Base-by-base conservation (phyloP, 2,113 vertebrate genomes). In the Capreolus pygargus region DNA sequence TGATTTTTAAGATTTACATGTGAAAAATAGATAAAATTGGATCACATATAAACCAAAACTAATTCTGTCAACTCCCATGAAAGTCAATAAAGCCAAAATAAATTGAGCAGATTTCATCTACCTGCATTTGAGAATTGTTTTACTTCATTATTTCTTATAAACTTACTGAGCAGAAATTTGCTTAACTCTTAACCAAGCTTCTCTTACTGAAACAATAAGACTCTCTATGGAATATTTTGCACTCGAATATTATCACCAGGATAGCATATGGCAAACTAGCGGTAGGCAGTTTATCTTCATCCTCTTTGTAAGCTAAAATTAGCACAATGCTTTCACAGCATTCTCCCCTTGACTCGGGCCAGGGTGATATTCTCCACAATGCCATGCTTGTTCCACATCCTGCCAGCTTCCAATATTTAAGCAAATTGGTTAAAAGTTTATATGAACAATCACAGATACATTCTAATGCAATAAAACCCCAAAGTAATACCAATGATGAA, bases 291-390 rank as follows among this genome's bases (percentile, higher is more conserved):
- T 99, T 99, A 99, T 99, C 99, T 99, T 99, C 99, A 99, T 99
- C 99, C 99, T 99, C 99, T 99, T 99, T 99, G 99, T 98, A 99
- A 99, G 99, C 99, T 99, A 99, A 99, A 99, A 99, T 99, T 99
- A 99, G 99, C 99, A 99, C 99, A 99, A 99, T 98, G 98, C 99
- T 99, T 99, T 99, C 99, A 99, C 99, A 99, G 99, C 98, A 98
- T 98, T 98, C 98, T 98, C 98, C 94, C 96, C 99, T 99, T 98
- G 97, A 99, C 98, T 99, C 96, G 89, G 99, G 99, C 99, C 99
- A 98, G 98, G 96, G 98, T 94, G 98, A 99, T 98, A 99, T 97
- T 98, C 98, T 99, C 98, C 98, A 99, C 99, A 99, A 99, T 98
- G 98, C 97, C 95, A 95, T 74, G 97, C 95, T 67, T 97, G 97